Base-by-base conservation (phyloP, 2,797 vertebrate genomes). In the Bovichtus variegatus region DNA sequence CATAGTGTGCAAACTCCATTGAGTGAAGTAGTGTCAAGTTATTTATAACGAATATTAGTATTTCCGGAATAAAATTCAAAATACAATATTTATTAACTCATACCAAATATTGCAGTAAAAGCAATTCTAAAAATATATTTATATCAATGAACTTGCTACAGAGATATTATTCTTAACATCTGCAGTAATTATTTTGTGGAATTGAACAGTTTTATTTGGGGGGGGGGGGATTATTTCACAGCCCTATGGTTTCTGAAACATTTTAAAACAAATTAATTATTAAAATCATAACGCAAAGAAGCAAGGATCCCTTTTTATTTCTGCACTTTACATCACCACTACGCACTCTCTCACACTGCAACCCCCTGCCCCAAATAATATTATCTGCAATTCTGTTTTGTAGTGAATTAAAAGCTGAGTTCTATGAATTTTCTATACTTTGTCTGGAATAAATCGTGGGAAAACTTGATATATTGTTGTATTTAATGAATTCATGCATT, bases 11-110 rank as follows among this genome's bases (percentile, higher is more conserved):
- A 41, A 57, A 49, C 65, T 44, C 19, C 16, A 29, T 0, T 23
- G 41, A 27, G 2, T 0, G 2, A 2, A 29, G 8, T 36, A 49
- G 3, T 34, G 11, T 64, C 49, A 74, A 74, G 65, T 21, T 50
- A 4, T 18, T 44, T 6, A 27, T 11, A 21, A 44, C 0, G 1
- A 49, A 21, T 16, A 21, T 5, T 0, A 36, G 1, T 1, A 3
- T 9, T 54, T 79, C 76, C 76, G 57, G 62, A 67, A 31, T 0
- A 9, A 5, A 15, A 4, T 18, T 51, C 40, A 50, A 31, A 74
- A 21, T 74, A 67, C 63, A 57, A 69, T 2, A 7, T 10, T 1
- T 10, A 9, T 15, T 16, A 7, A 29, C 18, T 5, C 29, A 27
- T 19, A 13, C 10, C 9, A 18, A 36, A 15, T n/a, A 54, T 5